Evolutionary conservation across 2,888 invertebrate genomes (phyloP), one percentile per base, ranked within the genome.

Genomic region (Tipula lateralis): DNA sequence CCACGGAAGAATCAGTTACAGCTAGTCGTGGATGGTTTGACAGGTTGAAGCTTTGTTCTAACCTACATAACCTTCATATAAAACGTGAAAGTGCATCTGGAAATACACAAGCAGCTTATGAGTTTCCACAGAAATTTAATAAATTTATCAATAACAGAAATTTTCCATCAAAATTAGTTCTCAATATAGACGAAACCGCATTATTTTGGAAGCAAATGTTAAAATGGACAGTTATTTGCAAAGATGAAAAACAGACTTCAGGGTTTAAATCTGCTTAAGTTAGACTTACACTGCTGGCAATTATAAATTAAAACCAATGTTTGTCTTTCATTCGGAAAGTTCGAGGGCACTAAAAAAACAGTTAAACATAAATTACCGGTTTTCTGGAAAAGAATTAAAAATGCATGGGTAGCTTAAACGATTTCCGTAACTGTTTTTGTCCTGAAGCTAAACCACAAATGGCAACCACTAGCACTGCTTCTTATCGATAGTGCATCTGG

Each of bases 331-430:
- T n/a, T n/a, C n/a, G n/a, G n/a, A n/a, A n/a, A n/a, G n/a, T n/a
- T n/a, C n/a, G n/a, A n/a, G n/a, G n/a, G n/a, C n/a, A n/a, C n/a
- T n/a, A n/a, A n/a, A n/a, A n/a, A n/a, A n/a, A n/a, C n/a, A 9
- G 85, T 85, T 29, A 87, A 87, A 80, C 84, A 87, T 9, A 86
- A 87, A 85, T 85, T 88, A 30, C 88, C 87, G 29, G 87, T 87
- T 5, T 85, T 86, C 30, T 88, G 87, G 87, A 85, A 85, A 84
- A 86, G 86, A 6, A 87, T 88, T 85, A 86, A 86, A 83, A 88
- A 87, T 85, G 87, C 80, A 29, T 80, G 80, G 80, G 80, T 80
- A 80, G 12, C 80, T 80, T 1, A 16, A 29, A 80, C 19, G 80
- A 80, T 80, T 80, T 80, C 19, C 16, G 16, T 16, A 36, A 36